Percentiles rank a stretch among this genome's conserved stretches.
phyloP scores from a whole-genome alignment of 2,888 invertebrate genomes.

The Aproaerema taeniolella region DNA sequence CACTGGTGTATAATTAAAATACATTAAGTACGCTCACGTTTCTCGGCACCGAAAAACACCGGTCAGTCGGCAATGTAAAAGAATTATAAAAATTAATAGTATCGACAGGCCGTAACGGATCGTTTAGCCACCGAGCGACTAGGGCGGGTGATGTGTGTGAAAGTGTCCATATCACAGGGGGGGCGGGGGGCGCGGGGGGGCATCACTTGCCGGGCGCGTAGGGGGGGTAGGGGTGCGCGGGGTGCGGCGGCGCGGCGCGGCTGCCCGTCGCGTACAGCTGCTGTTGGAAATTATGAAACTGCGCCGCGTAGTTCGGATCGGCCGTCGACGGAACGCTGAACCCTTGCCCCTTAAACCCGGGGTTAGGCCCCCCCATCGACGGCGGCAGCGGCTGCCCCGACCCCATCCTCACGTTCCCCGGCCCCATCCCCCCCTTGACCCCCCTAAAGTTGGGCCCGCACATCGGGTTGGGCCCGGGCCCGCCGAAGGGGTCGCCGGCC shows the following conservation, averaged over 20 bases:
- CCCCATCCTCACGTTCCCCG: slow-evolving; percentile 50
- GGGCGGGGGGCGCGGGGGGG: slow-evolving; percentile 19
- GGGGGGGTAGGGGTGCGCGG: slow-evolving; percentile 60
- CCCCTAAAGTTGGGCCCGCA: slow-evolving; percentile 53
- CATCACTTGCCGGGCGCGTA: slow-evolving; percentile 72
- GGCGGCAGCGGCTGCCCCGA: slow-evolving; percentile 86
- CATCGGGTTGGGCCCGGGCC: slow-evolving; percentile 39
- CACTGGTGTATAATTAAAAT: slow-evolving; percentile 31
- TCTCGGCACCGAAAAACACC: slow-evolving; percentile 11
- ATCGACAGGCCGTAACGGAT: slow-evolving; percentile 26
- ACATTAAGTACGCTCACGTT: slow-evolving; percentile 36
- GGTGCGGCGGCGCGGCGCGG: slow-evolving; percentile 62
- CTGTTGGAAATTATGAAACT: slow-evolving; percentile 97
- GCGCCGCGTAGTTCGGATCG: slow-evolving; percentile 95
- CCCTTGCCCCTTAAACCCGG: slow-evolving; percentile 85
- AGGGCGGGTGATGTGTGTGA: slow-evolving; percentile 2
- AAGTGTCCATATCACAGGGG: slow-evolving; percentile 12
- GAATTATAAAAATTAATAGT: slow-evolving; percentile 21
- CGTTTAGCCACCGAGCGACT: slow-evolving; percentile 13
- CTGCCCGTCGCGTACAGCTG: slow-evolving; percentile 91
- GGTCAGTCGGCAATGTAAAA: slow-evolving; percentile 19
- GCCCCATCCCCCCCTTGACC: slow-evolving; percentile 54
- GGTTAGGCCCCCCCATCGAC: slow-evolving; percentile 83
- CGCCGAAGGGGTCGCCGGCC: slow-evolving; percentile 51
- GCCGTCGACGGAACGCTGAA: slow-evolving; percentile 91